Base-by-base conservation (phyloP, 2,888 invertebrate genomes). In the Neoaliturus tenellus region DNA sequence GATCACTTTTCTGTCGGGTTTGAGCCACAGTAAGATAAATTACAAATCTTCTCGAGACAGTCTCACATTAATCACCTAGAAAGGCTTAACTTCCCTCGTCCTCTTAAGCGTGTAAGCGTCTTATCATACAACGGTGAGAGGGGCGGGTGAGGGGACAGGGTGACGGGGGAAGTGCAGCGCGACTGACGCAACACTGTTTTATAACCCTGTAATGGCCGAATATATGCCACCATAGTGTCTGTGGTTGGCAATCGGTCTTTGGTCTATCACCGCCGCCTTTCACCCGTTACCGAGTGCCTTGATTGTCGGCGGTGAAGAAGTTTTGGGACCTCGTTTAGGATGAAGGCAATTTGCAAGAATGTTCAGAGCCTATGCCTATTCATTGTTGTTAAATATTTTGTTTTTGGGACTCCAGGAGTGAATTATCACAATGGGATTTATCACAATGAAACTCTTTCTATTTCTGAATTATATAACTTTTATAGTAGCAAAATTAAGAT, bases 161-260 rank as follows among this genome's bases (percentile, higher is more conserved):
- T 10, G 41, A 41, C 14, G 14, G 8, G 14, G 41, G 41, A 41
- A 41, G n/a, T n/a, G n/a, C n/a, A 39, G 6, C 39, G 12, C 39
- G 3, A 14, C 20, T 51, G 62, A 62, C 28, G 62, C 62, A 62
- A 62, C 62, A 2, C 23, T 62, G 62, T 62, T 62, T 62, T 62
- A 62, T 62, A 62, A 31, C 62, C 10, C 62, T 51, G 2, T 62
- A 62, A 62, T 20, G 62, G 3, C 62, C 62, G 28, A 62, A 28
- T 31, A 62, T 31, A 25, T 62, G 62, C 31, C 31, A 62, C 62
- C 28, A 62, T 28, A 20, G 62, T 28, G 28, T 62, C 3, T 6
- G 28, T 28, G 28, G 62, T 12, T 12, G 31, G 51, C 23, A 44
- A 44, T 55, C 3, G 55, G 55, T 20, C 55, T 51, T 20, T 14